phyloP scores from a whole-genome alignment of 2,888 invertebrate genomes.

The Scrobipalpa costella region DNA sequence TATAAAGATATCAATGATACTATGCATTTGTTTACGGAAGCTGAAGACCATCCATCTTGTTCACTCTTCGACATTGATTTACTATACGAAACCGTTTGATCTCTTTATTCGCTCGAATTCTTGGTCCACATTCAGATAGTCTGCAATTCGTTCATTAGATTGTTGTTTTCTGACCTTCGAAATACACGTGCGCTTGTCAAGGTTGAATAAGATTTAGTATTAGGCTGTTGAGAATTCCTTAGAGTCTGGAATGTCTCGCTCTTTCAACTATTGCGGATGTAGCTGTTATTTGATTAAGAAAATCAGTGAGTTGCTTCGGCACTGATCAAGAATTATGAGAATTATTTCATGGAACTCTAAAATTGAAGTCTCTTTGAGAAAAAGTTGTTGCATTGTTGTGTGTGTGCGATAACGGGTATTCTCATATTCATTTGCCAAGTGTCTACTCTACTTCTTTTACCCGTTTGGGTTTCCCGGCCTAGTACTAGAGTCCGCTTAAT shows the following conservation, averaged over 20 bases:
- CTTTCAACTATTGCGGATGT: too few species aligned
- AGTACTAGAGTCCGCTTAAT: not conserved
- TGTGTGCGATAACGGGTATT: too few species aligned
- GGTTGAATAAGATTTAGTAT: not conserved
- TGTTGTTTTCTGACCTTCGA: conserved; percentile 8
- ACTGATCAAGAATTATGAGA: too few species aligned
- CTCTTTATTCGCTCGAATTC: not conserved
- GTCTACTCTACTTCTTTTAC: too few species aligned
- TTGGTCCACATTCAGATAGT: not conserved
- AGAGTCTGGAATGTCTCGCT: not conserved
- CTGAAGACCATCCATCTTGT: not conserved
- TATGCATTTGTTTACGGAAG: conserved; percentile 6
- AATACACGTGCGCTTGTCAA: not conserved
- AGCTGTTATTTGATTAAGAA: too few species aligned
- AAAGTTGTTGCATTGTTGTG: too few species aligned
- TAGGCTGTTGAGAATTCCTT: not conserved
- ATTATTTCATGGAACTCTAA: too few species aligned
- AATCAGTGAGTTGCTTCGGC: too few species aligned
- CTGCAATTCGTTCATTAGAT: not conserved
- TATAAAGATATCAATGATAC: not conserved
- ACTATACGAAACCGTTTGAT: not conserved
- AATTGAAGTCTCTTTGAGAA: too few species aligned
- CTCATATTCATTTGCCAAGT: too few species aligned
- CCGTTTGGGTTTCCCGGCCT: not conserved
- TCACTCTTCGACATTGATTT: conserved; percentile 2